Evolutionary conservation across 1,140 invertebrate species (phyloP), one percentile per base, ranked within the genome.

Genomic region (Himalopsyche phryganea): DNA sequence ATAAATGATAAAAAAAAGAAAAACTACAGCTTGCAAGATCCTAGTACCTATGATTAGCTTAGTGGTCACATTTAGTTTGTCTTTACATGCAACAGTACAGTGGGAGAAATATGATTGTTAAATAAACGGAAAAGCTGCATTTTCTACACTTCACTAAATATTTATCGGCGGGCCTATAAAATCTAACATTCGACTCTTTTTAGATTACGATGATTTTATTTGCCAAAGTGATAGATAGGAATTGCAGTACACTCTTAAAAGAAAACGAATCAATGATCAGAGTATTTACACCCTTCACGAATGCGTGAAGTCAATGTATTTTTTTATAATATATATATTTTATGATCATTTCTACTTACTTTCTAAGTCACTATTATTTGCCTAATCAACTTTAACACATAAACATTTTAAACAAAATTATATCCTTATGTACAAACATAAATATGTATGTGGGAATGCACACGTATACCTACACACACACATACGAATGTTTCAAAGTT

Each of bases 261-360:
- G 38, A 35, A 33, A 50, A 50, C 17, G 23, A 9, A 28, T 28
- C 23, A 28, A 28, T 28, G 23, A 28, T 9, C 23, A 28, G 9
- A 14, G 28, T 58, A 58, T 58, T 50, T 58, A 58, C 55, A 59
- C 11, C 44, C 38, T 49, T 44, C 48, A 50, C n/a, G 9, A 28
- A 19, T 28, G 4, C 18, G 18, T 33, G 14, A 36, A 47, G 20
- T 49, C 47, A 15, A 50, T 40, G 13, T 11, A 50, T 50, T 17
- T 23, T 6, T 50, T 46, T 50, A 58, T 28, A 45, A 52, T 47
- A 59, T 59, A 59, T 59, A 28, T 56, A 54, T 56, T 48, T 45
- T 59, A 52, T 58, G 50, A 59, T 60, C 42, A 49, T 45, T 51
- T 59, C 57, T 60, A 60, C 58, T 53, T 60, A 60, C 44, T 36